Base-by-base conservation (phyloP, 2,797 vertebrate genomes). In the Takifugu rubripes region DNA sequence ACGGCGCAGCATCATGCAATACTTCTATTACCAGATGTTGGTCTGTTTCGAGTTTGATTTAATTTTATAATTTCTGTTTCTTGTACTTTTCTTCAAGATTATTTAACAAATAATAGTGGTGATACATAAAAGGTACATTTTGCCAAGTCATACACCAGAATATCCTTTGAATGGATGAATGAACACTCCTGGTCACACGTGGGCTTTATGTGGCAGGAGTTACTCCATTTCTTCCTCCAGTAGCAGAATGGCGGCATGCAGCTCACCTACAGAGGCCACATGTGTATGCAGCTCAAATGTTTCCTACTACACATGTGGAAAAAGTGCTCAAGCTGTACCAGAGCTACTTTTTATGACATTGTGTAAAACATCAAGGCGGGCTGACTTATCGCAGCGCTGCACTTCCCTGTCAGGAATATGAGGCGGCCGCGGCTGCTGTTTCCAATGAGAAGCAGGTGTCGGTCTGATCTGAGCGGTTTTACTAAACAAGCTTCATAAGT, bases 391-490 rank as follows among this genome's bases (percentile, higher is more conserved):
- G 56, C 65, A 46, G 60, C 14, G 52, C 8, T 59, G 69, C 70
- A 69, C 56, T 74, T 71, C 70, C 70, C 68, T 56, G 33, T 57
- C 29, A 72, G 59, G 56, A 55, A 56, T 45, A 78, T 68, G 27
- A 74, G 69, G 66, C 57, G 49, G 70, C 68, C 55, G 57, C 49
- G 27, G 61, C 70, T 50, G 75, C 68, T 64, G 58, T 10, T 63
- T 66, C 62, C 82, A 87, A 91, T 81, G 85, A 89, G 82, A 85
- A 86, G 77, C 89, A 90, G 86, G 86, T 89, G 88, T 85, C 46
- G 55, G 53, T 50, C 66, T 43, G 66, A 79, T 78, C 68, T 14
- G 48, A 68, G 66, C 49, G 0, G 12, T 63, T 87, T n/a, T n/a
- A n/a, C n/a, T 82, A 68, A 67, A 53, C 68, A 5, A 5, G 82